Conservation (phyloP, 2,888 invertebrate genomes). For the Diarsia dahlii region DNA sequence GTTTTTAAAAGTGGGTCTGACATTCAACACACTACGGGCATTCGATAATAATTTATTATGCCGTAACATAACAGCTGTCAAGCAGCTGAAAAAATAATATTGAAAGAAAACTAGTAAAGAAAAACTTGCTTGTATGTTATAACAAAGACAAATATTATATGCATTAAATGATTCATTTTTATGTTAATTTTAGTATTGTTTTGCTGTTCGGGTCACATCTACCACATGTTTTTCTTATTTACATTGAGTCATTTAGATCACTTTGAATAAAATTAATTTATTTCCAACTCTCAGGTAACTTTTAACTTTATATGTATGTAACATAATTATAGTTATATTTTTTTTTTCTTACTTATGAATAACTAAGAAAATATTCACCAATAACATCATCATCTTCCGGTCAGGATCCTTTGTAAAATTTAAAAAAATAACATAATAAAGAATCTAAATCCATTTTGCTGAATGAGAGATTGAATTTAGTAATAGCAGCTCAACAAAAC, state of each 20-base stretch:
- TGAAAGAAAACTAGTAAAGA: conserved; percentile 44
- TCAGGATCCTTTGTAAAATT: no score
- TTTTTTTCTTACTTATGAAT: background rate
- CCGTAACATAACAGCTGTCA: conserved; percentile 38
- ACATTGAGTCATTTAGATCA: conserved; percentile 32
- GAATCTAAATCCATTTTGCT: background rate
- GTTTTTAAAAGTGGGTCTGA: conserved; percentile 37
- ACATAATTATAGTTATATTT: background rate
- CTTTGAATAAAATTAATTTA: background rate
- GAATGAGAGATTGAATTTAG: background rate
- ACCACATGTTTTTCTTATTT: conserved; percentile 33
- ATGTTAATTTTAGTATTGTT: conserved; percentile 52
- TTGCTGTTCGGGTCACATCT: conserved; percentile 20
- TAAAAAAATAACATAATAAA: background rate
- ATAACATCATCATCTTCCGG: background rate
- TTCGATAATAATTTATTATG: conserved; percentile 41
- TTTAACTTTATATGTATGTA: no score
- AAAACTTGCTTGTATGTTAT: conserved; percentile 49
- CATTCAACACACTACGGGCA: conserved; percentile 39
- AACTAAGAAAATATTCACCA: background rate
- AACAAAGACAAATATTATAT: conserved; percentile 48
- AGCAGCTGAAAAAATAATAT: conserved; percentile 68
- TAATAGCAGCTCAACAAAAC: background rate
- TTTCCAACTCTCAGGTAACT: background rate
- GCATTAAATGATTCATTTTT: conserved; percentile 59